phyloP scores from a whole-genome alignment of 2,113 vertebrate species.

The Mola mola region DNA sequence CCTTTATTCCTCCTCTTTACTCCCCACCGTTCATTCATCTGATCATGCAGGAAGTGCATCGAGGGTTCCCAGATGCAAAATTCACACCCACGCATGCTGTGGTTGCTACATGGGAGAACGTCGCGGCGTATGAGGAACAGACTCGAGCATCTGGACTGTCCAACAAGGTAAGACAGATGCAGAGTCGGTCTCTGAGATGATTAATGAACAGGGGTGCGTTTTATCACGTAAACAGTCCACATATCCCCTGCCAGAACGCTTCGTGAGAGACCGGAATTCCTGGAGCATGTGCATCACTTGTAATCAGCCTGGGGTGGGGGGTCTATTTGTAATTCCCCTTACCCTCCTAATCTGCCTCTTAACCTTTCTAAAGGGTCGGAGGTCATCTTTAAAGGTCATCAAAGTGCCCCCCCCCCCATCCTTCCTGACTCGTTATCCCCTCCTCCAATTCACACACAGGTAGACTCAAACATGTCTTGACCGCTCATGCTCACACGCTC shows the following conservation, averaged over 20 bases:
- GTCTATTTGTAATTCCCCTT: conserved; percentile 56
- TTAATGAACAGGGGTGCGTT: neutral
- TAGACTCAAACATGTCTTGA: conserved; percentile 34
- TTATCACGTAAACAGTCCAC: conserved; percentile 1
- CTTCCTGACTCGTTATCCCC: conserved; percentile 38
- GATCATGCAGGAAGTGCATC: conserved; percentile 78
- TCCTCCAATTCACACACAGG: conserved; percentile 53
- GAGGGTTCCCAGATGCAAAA: conserved; percentile 82
- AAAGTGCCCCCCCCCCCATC: conserved; percentile 31
- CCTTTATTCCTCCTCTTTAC: neutral
- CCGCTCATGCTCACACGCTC: conserved; percentile 16
- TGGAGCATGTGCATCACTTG: conserved; percentile 47
- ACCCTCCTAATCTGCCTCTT: conserved; percentile 66
- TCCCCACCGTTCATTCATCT: conserved; percentile 38
- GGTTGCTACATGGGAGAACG: conserved; percentile 92
- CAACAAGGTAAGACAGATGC: conserved; percentile 78
- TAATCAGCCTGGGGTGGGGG: conserved; percentile 48
- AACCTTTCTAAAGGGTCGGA: conserved; percentile 63
- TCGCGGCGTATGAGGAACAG: conserved; percentile 87
- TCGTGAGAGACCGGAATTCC: conserved; percentile 49
- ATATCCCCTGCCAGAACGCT: neutral
- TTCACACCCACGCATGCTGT: conserved; percentile 86
- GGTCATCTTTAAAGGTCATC: conserved; percentile 76
- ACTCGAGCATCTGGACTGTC: conserved; percentile 69
- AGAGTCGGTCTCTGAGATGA: neutral